These are phyloP conservation scores for Caenorhabditis parvicauda DNA, from an alignment of 2,888 invertebrate genomes.

Conservation along the genomic window DNA sequence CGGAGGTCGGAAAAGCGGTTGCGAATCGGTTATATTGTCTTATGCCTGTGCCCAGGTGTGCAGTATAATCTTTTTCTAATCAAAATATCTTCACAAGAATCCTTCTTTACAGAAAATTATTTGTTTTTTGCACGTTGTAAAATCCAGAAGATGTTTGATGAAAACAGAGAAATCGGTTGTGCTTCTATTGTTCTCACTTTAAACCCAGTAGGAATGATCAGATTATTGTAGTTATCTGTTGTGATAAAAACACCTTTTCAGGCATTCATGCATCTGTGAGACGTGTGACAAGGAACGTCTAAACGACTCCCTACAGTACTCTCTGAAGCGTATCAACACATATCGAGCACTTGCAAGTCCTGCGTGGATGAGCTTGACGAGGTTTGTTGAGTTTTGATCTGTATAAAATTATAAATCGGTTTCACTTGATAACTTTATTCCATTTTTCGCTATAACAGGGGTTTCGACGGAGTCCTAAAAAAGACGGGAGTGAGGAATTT, in stretches of 20 bases:
- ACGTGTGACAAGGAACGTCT: conserved; percentile 46
- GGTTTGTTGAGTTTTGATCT: conserved; percentile 10
- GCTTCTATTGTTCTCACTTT: not conserved
- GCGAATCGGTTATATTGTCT: no score
- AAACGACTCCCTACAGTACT: conserved; percentile 67
- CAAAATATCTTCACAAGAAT: no score
- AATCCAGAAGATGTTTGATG: no score
- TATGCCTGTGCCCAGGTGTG: no score
- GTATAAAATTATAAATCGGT: not conserved
- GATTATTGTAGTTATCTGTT: not conserved
- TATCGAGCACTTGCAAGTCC: conserved; percentile 69
- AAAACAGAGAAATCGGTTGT: no score
- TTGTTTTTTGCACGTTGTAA: no score
- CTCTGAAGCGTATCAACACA: conserved; percentile 65
- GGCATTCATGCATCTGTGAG: conserved; percentile 45
- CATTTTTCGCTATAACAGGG: not conserved
- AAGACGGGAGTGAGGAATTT: no score
- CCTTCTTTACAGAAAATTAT: no score
- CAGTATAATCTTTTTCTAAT: no score
- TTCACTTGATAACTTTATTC: not conserved
- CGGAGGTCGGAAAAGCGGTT: no score
- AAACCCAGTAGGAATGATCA: not conserved
- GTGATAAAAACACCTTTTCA: conserved; percentile 10
- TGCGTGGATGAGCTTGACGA: conserved; percentile 69
- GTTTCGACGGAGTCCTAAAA: no score